These are phyloP conservation scores for Oreochromis mossambicus DNA, from an alignment of 2,797 vertebrate genomes.

Conservation along the genomic window DNA sequence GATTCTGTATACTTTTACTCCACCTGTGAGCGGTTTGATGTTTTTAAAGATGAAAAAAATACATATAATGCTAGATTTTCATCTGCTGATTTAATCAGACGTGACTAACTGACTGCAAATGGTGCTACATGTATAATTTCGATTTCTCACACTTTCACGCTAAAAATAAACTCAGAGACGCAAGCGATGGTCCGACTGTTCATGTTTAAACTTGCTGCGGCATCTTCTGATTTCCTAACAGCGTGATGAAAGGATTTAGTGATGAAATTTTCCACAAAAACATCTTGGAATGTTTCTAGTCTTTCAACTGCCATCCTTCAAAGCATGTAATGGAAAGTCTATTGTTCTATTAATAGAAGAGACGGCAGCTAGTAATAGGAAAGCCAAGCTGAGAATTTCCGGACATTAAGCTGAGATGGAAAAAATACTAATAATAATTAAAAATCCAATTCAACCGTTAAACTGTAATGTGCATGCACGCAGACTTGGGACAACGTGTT, in stretches of 20 bases:
- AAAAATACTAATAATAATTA: neutral
- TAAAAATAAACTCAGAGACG: neutral
- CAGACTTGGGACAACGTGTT: neutral
- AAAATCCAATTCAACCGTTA: neutral
- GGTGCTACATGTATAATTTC: neutral
- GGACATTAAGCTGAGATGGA: neutral
- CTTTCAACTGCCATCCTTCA: neutral
- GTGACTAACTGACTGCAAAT: neutral
- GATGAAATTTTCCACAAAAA: neutral
- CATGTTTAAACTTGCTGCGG: neutral
- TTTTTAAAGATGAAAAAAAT: neutral
- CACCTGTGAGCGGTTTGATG: neutral
- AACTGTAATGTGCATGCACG: neutral
- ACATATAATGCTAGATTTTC: neutral
- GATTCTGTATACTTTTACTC: neutral
- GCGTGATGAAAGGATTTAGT: neutral
- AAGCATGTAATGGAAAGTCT: neutral
- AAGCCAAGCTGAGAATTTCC: neutral
- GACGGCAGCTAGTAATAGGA: neutral
- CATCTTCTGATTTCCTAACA: neutral
- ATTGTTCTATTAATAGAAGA: neutral
- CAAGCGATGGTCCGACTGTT: too few species aligned
- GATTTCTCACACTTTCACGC: neutral
- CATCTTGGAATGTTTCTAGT: neutral
- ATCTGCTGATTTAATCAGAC: neutral